phyloP scores from a whole-genome alignment of 2,888 invertebrate genomes.

The Cheilosia variabilis region DNA sequence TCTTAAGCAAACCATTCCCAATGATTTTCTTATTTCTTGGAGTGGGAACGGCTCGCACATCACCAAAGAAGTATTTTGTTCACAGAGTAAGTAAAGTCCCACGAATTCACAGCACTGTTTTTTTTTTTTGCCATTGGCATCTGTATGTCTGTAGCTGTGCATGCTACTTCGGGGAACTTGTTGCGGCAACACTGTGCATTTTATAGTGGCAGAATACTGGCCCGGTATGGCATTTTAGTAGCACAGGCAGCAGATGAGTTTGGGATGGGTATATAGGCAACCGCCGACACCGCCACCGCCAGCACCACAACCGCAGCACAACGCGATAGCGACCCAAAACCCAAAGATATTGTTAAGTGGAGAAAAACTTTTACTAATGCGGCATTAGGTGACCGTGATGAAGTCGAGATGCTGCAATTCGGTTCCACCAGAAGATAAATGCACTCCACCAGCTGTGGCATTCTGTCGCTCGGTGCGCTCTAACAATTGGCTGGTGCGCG shows the following conservation, averaged over 20 bases:
- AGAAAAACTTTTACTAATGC: slow-evolving; percentile 70
- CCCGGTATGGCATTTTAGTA: slow-evolving; percentile 45
- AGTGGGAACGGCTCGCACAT: slow-evolving; percentile 43
- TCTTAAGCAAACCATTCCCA: slow-evolving; percentile 45
- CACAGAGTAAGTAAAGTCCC: slow-evolving; percentile 62
- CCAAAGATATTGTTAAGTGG: slow-evolving; percentile 58
- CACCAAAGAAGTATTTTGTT: slow-evolving; percentile 49
- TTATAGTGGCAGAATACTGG: slow-evolving; percentile 28
- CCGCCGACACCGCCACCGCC: slow-evolving; percentile 4
- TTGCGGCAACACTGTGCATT: slow-evolving; percentile 59
- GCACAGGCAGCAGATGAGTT: slow-evolving; percentile 43
- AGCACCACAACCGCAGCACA: slow-evolving; percentile 3
- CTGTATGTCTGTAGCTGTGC: slow-evolving; percentile 42
- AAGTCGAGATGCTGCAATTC: slow-evolving; percentile 61
- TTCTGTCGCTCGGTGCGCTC: slow-evolving; percentile 28
- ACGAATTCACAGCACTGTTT: slow-evolving; percentile 28
- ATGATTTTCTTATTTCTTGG: slow-evolving; percentile 44
- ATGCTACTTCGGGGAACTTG: slow-evolving; percentile 54
- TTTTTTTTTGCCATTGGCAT: background rate
- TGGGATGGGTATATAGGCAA: slow-evolving; percentile 66
- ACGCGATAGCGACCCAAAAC: slow-evolving; percentile 48
- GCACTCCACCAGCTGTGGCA: slow-evolving; percentile 56
- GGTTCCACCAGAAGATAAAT: slow-evolving; percentile 47
- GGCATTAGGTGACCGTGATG: slow-evolving; percentile 71
- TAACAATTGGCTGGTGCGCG: slow-evolving; percentile 33